Evolutionary conservation across 2,113 vertebrate genomes (phyloP), one percentile per base, ranked within the genome.

Genomic region (Engraulis encrasicolus): DNA sequence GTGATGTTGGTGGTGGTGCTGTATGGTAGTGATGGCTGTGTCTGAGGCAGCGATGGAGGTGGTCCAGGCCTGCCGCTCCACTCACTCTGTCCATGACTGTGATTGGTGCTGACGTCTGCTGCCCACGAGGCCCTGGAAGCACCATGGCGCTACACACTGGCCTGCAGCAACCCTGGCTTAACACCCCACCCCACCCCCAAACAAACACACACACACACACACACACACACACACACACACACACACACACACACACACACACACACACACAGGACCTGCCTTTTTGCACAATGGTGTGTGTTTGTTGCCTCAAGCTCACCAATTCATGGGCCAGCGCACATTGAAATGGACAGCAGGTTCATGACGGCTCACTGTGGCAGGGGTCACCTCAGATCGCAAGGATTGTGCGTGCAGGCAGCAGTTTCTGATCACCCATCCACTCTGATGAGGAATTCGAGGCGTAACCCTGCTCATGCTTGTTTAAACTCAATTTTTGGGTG

Each of bases 61-160:
- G 11, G 20, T 54, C 84, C 85, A 84, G 66, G 52, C 84, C 80
- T 84, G 80, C 84, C 66, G 40, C 54, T 58, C 54, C 17, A n/a
- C 54, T 58, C 54, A n/a, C 49, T 74, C 40, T 80, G 61, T 52
- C 81, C 82, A 37, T 85, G 83, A 88, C n/a, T 48, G 38, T 86
- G 38, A 86, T 78, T n/a, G 82, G 71, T 50, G 54, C 78, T 52
- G 50, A 88, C 58, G 58, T 66, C 6, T 66, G 58, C 58, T 27
- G 58, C 58, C 58, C 23, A 27, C 31, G 31, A 66, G 58, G n/a
- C 58, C 58, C 17, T n/a, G 54, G 7, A n/a, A 1, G 54, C 23
- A n/a, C 18, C 1, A 7, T 27, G n/a, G 23, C 9, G 54, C 19
- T 58, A 58, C 23, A 66, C n/a, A 27, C 58, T 31, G 14, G 58